Percentiles rank a stretch among this genome's conserved stretches.
These are phyloP conservation scores for Lithodes maja DNA, from an alignment of 2,888 invertebrate species.

Conservation along the genomic window DNA sequence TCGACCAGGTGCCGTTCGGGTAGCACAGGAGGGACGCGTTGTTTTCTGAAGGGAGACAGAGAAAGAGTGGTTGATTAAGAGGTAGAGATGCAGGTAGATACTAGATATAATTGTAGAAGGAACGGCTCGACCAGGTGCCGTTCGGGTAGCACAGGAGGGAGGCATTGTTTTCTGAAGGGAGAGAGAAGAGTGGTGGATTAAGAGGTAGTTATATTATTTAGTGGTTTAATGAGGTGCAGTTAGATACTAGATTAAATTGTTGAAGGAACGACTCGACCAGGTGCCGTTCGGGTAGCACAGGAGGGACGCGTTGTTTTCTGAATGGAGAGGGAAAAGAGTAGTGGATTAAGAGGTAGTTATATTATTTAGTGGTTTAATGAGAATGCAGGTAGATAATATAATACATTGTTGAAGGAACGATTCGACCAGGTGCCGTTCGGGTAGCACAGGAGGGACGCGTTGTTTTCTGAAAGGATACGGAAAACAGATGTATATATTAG, in stretches of 20 bases:
- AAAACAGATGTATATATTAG: too few relatives aligned
- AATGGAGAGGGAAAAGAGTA: neutral
- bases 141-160: neutral
- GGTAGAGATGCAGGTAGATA: neutral
- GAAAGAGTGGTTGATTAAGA: neutral
- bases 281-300: neutral
- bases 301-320: neutral
- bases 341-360: neutral
- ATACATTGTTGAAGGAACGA: conserved; percentile 79
- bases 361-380: too few relatives aligned
- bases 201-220: neutral
- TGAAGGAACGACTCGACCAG: neutral
- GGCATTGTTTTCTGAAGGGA: neutral
- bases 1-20: conserved; percentile 86
- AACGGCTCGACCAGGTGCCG: neutral
- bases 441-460: neutral
- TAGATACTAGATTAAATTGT: too few relatives aligned
- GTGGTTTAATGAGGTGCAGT: neutral
- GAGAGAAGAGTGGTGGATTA: neutral
- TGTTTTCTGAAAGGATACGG: neutral
- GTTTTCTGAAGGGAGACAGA: conserved; percentile 78
- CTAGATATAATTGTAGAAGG: too few relatives aligned
- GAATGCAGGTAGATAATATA: too few relatives aligned
- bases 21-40: conserved; percentile 88
- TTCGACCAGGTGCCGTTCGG: conserved; percentile 84